Evolutionary conservation across 2,797 vertebrate species (phyloP).

Genomic region (Clamator glandarius): DNA sequence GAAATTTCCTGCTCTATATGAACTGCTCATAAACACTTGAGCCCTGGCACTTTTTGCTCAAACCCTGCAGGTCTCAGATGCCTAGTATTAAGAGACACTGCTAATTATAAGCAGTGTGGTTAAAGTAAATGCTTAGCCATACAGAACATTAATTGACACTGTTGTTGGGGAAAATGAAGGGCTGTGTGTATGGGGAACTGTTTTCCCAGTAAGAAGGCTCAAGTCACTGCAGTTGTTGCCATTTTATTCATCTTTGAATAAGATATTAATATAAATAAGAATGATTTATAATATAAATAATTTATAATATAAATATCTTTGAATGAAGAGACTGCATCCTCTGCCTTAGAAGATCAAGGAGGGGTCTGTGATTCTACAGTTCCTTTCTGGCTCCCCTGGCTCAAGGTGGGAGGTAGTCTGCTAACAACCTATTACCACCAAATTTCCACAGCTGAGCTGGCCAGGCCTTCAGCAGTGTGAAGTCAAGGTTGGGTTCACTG

Average conservation of each 20-base stretch:
- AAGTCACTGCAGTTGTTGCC: constrained; percentile 6
- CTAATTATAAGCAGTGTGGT: constrained; percentile 57
- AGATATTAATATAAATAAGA: too few relatives aligned
- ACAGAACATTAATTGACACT: constrained; percentile 34
- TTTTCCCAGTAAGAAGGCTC: constrained; percentile 14
- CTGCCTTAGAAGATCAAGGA: neutral
- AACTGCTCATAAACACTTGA: constrained; percentile 70
- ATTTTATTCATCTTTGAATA: neutral
- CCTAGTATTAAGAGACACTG: constrained; percentile 57
- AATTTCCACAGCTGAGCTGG: neutral
- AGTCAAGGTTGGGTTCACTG: neutral
- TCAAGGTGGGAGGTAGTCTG: constrained; percentile 28
- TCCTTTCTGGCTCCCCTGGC: constrained; percentile 24
- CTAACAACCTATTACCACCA: neutral
- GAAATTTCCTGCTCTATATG: constrained; percentile 64
- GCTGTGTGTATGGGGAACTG: neutral
- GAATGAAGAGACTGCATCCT: neutral
- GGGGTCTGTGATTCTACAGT: neutral
- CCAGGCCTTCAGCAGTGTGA: neutral
- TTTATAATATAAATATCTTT: too few relatives aligned
- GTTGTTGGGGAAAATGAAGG: constrained; percentile 16
- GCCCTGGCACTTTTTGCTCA: constrained; percentile 51
- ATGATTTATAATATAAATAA: too few relatives aligned
- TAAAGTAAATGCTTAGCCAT: constrained; percentile 25
- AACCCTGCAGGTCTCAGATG: constrained; percentile 47